Base-by-base conservation (phyloP, 35 echinoderm and acorn worm genomes). In the Strongylocentrotus purpuratus region DNA sequence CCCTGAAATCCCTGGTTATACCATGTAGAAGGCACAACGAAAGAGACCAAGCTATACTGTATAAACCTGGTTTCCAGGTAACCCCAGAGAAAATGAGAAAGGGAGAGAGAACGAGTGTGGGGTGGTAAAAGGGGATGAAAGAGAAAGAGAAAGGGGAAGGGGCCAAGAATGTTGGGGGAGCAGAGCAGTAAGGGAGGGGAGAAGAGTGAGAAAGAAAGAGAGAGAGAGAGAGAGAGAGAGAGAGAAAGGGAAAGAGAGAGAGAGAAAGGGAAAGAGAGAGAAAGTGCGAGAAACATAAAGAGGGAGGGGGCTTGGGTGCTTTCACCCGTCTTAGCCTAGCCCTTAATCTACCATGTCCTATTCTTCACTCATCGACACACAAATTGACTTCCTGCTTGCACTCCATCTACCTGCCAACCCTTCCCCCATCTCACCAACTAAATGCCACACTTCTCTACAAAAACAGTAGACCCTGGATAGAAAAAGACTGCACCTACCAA, bases 371-470 rank as follows among this genome's bases (percentile, higher is more conserved):
- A 89, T 89, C 87, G 87, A 33, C 7, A 46, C 45, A 28, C 87
- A 89, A 89, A 89, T 89, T 89, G 87, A 89, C 87, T 89, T 89
- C 87, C 87, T 89, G 87, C 41, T 15, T 89, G 45, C 87, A 89
- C 32, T 78, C 65, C 20, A 78, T 78, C 65, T 31, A 78, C 65
- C 28, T 78, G 65, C 65, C 65, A 78, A 78, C 65, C 65, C 65
- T 78, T 78, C 65, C 65, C 65, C 1, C 0, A 78, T 22, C 65
- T 78, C 65, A 78, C 20, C 2, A 78, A 28, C 65, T 78, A 78
- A 78, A 78, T 78, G 65, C 65, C 65, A 78, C 65, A 28, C 65
- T 78, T 78, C 28, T 78, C 28, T 78, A 78, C 65, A 78, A 78
- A 78, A 78, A 78, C n/a, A 78, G 18, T 78, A 78, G 65, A 78